Evolutionary conservation across 1,140 invertebrate species (phyloP).

Genomic region (Oryzaephilus surinamensis): DNA sequence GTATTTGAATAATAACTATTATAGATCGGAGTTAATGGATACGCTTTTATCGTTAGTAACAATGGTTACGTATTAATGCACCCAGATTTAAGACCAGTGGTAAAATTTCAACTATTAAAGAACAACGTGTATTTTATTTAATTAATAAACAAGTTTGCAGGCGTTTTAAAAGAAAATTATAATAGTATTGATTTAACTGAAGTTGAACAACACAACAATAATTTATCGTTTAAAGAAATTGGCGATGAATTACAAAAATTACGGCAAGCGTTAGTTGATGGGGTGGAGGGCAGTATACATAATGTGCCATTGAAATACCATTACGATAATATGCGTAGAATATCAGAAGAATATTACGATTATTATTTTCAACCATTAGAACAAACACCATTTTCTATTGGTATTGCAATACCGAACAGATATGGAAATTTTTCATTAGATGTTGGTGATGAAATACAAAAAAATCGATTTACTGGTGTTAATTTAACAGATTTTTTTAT

Average conservation of each 20-base stretch:
- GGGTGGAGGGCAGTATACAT: constrained; percentile 51
- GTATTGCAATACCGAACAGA: constrained; percentile 63
- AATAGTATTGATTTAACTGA: constrained; percentile 92
- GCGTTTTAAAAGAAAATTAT: constrained; percentile 76
- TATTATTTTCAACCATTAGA: constrained; percentile 74
- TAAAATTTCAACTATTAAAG: background rate
- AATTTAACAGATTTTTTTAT: constrained; percentile 39
- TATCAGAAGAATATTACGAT: constrained; percentile 68
- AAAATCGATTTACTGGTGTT: background rate
- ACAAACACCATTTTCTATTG: constrained; percentile 78
- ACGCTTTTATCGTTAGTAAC: constrained; percentile 93
- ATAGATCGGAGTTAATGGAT: constrained; percentile 90
- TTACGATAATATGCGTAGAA: constrained; percentile 71
- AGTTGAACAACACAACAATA: constrained; percentile 73
- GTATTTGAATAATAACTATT: constrained; percentile 27
- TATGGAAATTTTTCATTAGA: constrained; percentile 70
- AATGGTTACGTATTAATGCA: constrained; percentile 96
- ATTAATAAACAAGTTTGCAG: constrained; percentile 60
- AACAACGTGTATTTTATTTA: too few relatives aligned
- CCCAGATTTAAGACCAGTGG: constrained; percentile 88
- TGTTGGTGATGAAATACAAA: constrained; percentile 53
- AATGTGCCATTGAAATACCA: constrained; percentile 64
- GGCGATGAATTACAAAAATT: background rate
- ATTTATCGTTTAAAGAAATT: constrained; percentile 23
- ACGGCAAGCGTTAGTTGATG: too few relatives aligned